Percentiles rank a stretch among this genome's conserved stretches.
These are phyloP conservation scores for Ramazzottius varieornatus DNA, from an alignment of 2,888 invertebrate species.

Conservation along the genomic window DNA sequence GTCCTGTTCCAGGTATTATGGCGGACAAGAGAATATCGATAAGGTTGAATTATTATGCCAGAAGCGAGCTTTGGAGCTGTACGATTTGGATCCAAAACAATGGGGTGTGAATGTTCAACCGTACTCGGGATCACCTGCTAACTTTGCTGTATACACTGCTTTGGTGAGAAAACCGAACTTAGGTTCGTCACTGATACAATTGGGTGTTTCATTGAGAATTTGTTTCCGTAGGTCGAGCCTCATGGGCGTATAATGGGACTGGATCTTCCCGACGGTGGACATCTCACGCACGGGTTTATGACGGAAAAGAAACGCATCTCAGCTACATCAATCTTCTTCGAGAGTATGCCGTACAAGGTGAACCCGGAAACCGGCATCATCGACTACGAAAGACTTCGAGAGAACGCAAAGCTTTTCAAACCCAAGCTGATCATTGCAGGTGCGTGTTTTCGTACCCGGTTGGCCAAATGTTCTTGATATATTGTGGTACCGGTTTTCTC, in stretches of 20 bases:
- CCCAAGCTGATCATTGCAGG: constrained; percentile 77
- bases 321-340: constrained; percentile 87
- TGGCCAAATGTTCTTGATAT: constrained; percentile 9
- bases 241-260: constrained; percentile 86
- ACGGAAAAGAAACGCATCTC: constrained; percentile 70
- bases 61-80: constrained; percentile 56
- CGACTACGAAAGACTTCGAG: constrained; percentile 63
- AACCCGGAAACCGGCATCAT: constrained; percentile 55
- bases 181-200: not conserved
- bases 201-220: not conserved
- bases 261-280: constrained; percentile 86
- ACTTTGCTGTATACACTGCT: constrained; percentile 82
- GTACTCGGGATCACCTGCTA: constrained; percentile 81
- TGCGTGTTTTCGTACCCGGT: constrained; percentile 10
- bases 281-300: constrained; percentile 65
- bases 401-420: constrained; percentile 56
- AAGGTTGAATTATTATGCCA: constrained; percentile 68
- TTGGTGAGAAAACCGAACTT: constrained; percentile 33
- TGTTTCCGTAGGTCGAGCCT: constrained; percentile 34
- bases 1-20: constrained; percentile 55
- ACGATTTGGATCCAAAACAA: constrained; percentile 45
- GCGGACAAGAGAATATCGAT: constrained; percentile 84
- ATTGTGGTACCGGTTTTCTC: too few relatives aligned
- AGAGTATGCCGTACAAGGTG: constrained; percentile 90
- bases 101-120: constrained; percentile 98